Percentiles rank a stretch among this genome's conserved stretches.
phyloP scores from a whole-genome alignment of 2,888 invertebrate species.

The Stenoptilia bipunctidactyla region DNA sequence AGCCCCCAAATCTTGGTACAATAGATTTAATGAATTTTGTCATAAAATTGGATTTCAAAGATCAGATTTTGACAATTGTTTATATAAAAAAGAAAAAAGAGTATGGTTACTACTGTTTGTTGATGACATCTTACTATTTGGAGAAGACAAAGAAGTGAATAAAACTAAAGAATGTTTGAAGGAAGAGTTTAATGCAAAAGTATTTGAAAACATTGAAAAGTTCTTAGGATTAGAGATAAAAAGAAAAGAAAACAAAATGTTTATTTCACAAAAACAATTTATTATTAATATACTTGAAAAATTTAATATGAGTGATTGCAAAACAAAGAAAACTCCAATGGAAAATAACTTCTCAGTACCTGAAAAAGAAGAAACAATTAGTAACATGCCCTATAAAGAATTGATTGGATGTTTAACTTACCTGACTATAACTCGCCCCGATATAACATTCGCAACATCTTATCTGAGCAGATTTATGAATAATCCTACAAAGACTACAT shows the following conservation, averaged over 20 bases:
- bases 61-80: conserved; percentile 9
- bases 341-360: neutral
- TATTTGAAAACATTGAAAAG: neutral
- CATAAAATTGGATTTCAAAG: neutral
- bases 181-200: conserved; percentile 4
- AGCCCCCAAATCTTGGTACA: conserved; percentile 11
- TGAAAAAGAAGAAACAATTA: too few species aligned
- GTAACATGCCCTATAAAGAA: too few species aligned
- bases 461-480: too few species aligned
- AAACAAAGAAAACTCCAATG: conserved; percentile 2
- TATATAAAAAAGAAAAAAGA: conserved; percentile 8
- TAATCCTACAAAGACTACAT: too few species aligned
- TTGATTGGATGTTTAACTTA: too few species aligned
- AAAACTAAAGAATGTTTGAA: neutral
- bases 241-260: conserved; percentile 1
- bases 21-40: conserved; percentile 10
- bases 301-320: conserved; percentile 1
- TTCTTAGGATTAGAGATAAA: conserved; percentile 6
- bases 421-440: too few species aligned
- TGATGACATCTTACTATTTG: too few species aligned
- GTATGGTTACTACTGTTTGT: conserved; percentile 11
- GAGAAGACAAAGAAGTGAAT: conserved; percentile 3
- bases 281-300: neutral
- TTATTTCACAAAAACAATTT: neutral
- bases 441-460: too few species aligned